Conservation (phyloP, 2,113 vertebrate genomes). For the Chitala chitala region DNA sequence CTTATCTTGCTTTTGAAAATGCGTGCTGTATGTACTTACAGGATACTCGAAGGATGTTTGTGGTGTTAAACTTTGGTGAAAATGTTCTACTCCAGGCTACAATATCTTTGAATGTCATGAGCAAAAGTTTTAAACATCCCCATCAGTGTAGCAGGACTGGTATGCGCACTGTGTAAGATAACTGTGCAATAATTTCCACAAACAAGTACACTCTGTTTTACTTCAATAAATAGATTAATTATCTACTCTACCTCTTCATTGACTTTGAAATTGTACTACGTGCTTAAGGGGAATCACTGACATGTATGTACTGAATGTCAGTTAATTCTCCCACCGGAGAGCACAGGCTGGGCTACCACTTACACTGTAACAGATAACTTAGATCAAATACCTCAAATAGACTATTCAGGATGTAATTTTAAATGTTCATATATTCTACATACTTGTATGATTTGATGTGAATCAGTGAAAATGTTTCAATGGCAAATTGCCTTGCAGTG, state of each 20-base stretch:
- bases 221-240: background rate
- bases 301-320: no score
- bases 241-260: no score
- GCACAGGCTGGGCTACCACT: no score
- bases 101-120: background rate
- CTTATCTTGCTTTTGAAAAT: background rate
- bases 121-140: background rate
- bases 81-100: constrained; percentile 10
- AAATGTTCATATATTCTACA: no score
- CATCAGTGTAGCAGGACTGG: background rate
- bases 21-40: background rate
- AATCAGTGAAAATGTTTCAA: no score
- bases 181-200: background rate
- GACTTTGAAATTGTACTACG: background rate
- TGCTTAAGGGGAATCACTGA: background rate
- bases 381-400: no score
- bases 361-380: no score
- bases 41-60: background rate
- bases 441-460: no score
- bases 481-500: no score
- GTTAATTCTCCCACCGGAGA: no score
- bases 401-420: no score
- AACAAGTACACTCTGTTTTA: background rate
- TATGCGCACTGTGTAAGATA: background rate
- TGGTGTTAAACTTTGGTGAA: background rate